Evolutionary conservation across 2,113 vertebrate genomes (phyloP).

Genomic region (Anoura caudifer): DNA sequence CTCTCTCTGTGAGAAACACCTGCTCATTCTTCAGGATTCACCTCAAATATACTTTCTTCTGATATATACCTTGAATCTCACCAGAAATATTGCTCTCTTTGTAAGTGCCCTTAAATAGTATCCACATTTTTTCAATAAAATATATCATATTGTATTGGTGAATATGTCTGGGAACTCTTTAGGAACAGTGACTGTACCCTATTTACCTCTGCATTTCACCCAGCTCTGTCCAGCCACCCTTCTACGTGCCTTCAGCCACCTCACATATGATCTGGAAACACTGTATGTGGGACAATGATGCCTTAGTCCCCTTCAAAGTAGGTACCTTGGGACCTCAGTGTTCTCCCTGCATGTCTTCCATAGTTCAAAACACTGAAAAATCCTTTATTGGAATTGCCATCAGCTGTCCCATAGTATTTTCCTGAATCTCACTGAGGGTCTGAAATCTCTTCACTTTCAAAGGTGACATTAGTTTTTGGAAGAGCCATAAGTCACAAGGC

Average conservation of each 20-base stretch:
- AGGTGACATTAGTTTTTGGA: too few relatives aligned
- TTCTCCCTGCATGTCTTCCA: too few relatives aligned
- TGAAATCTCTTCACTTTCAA: too few relatives aligned
- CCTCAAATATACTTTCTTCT: background rate
- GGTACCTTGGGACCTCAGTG: too few relatives aligned
- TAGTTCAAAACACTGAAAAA: too few relatives aligned
- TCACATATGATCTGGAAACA: background rate
- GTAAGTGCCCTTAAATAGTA: background rate
- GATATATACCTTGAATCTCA: background rate
- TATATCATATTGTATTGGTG: background rate
- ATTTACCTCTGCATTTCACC: background rate
- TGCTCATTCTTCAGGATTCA: background rate
- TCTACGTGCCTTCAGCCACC: background rate
- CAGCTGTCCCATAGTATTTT: too few relatives aligned
- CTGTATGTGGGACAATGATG: too few relatives aligned
- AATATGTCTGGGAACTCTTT: background rate
- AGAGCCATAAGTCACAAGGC: too few relatives aligned
- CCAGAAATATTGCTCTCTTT: background rate
- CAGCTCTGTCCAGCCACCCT: background rate
- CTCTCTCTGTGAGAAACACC: background rate
- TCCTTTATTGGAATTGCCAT: too few relatives aligned
- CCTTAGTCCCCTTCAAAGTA: too few relatives aligned
- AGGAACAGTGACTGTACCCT: background rate
- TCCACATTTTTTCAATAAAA: background rate
- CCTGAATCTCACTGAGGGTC: too few relatives aligned